phyloP scores from a whole-genome alignment of 2,113 vertebrate species.

The Zosterops hypoxanthus region DNA sequence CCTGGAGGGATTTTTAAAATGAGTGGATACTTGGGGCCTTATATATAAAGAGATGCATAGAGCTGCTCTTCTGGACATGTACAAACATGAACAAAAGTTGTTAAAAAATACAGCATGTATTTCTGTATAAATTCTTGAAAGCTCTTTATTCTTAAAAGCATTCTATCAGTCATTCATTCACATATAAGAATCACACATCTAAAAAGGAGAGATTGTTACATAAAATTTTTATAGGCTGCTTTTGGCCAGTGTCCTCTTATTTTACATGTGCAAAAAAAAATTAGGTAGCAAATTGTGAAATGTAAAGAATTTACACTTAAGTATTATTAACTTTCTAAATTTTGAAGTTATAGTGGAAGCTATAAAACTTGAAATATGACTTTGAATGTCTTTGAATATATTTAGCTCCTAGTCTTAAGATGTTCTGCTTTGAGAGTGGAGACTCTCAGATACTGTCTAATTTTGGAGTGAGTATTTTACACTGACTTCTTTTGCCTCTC shows the following conservation, averaged over 20 bases:
- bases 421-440: neutral
- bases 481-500: neutral
- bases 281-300: neutral
- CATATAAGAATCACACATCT: neutral
- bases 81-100: neutral
- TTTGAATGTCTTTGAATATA: neutral
- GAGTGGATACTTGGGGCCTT: neutral
- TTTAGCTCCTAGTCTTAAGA: neutral
- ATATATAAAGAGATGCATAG: neutral
- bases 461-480: neutral
- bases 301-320: neutral
- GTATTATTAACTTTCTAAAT: neutral
- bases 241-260: neutral
- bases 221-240: neutral
- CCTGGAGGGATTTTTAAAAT: neutral
- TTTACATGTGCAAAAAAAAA: neutral
- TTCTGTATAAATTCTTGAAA: neutral
- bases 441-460: neutral
- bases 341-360: neutral
- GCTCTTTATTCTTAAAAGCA: neutral
- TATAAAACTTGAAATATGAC: neutral
- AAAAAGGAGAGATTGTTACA: neutral
- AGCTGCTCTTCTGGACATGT: neutral
- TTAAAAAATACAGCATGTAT: neutral
- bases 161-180: neutral